Percentiles rank a stretch among this genome's conserved stretches.
These are phyloP conservation scores for Varanus komodoensis DNA, from an alignment of 2,113 vertebrate genomes.

Conservation along the genomic window DNA sequence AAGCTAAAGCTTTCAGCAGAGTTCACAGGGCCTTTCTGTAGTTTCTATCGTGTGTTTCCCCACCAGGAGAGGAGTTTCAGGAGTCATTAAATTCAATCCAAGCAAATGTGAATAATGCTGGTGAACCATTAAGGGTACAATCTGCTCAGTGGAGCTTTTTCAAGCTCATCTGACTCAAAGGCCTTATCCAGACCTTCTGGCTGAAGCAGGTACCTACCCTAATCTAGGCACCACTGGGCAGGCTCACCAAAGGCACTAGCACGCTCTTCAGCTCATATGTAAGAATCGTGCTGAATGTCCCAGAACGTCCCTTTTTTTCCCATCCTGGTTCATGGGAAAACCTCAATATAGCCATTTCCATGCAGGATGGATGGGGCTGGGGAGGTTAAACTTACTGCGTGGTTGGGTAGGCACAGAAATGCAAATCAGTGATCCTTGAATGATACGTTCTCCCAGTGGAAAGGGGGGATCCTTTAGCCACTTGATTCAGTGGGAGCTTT, in stretches of 20 bases:
- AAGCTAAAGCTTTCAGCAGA: too few species aligned
- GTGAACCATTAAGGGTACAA: neutral
- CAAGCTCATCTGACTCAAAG: neutral
- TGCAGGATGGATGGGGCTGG: too few species aligned
- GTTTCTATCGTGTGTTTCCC: too few species aligned
- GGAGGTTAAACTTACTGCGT: neutral
- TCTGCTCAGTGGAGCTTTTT: neutral
- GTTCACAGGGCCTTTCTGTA: neutral
- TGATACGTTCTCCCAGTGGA: neutral
- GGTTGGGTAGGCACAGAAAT: neutral
- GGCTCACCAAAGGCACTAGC: neutral
- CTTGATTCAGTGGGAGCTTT: too few species aligned
- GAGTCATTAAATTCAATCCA: neutral
- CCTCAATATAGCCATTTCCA: neutral
- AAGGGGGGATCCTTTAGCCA: too few species aligned
- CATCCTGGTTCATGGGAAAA: neutral
- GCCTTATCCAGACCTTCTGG: neutral
- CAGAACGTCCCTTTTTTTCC: neutral
- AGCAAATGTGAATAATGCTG: neutral
- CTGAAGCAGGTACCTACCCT: neutral
- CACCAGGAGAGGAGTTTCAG: neutral
- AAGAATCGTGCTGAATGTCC: neutral
- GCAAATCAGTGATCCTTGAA: neutral
- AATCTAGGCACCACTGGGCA: neutral
- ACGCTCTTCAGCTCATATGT: neutral